Evolutionary conservation across 2,113 vertebrate species (phyloP).

Genomic region (Sinocyclocheilus grahami): DNA sequence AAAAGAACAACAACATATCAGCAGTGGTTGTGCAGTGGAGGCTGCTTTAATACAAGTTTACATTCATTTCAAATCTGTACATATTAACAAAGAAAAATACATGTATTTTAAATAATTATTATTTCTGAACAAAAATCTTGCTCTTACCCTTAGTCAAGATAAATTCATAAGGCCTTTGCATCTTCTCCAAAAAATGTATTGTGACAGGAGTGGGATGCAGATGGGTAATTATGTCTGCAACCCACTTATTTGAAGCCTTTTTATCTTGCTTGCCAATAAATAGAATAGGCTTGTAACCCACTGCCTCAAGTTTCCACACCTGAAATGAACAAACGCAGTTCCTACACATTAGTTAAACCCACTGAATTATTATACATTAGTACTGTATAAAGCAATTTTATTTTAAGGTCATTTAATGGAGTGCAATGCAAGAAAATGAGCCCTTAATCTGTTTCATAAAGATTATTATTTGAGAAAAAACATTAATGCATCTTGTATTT

Average conservation of each 20-base stretch:
- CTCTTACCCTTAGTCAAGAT: background rate
- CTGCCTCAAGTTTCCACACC: background rate
- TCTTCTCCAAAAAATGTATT: background rate
- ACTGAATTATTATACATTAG: background rate
- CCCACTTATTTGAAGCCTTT: too few species aligned
- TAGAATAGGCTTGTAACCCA: background rate
- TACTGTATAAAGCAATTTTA: background rate
- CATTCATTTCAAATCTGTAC: background rate
- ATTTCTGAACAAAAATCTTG: background rate
- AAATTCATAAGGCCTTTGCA: background rate
- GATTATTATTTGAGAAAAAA: background rate
- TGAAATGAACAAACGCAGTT: background rate
- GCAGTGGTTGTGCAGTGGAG: background rate
- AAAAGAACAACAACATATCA: too few species aligned
- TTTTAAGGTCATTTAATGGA: too few species aligned
- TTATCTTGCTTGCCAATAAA: too few species aligned
- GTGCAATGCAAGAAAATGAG: background rate
- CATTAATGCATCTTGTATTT: background rate
- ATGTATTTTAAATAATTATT: background rate
- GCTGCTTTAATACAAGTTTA: background rate
- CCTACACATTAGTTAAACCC: background rate
- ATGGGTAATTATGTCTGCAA: too few species aligned
- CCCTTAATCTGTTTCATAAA: background rate
- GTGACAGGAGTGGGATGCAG: background rate
- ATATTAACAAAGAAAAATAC: background rate